These are phyloP conservation scores for Acanthosepion pharaonis DNA, from an alignment of 2,888 invertebrate species.

Conservation along the genomic window DNA sequence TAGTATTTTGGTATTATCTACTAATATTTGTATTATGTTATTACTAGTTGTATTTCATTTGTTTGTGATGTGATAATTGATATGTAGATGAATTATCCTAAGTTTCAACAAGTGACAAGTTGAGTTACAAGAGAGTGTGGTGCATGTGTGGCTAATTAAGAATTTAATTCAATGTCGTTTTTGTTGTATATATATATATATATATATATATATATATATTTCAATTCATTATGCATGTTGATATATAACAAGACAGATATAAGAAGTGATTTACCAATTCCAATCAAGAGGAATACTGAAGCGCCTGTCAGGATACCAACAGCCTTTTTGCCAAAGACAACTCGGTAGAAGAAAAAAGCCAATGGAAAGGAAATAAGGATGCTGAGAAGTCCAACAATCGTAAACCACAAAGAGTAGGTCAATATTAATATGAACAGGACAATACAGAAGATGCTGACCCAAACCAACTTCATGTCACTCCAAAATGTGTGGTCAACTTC, in stretches of 20 bases:
- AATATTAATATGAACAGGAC: conserved; percentile 67
- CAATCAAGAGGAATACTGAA: conserved; percentile 71
- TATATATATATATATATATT: too few relatives aligned
- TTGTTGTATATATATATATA: too few relatives aligned
- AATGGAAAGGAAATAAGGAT: conserved; percentile 69
- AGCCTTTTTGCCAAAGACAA: conserved; percentile 63
- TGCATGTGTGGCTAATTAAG: too few relatives aligned
- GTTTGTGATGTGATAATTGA: too few relatives aligned
- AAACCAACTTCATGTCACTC: conserved; percentile 68
- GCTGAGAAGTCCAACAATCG: conserved; percentile 64
- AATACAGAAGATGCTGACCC: conserved; percentile 62
- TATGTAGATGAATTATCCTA: too few relatives aligned
- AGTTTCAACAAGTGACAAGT: too few relatives aligned
- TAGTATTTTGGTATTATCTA: too few relatives aligned
- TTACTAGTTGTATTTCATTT: too few relatives aligned
- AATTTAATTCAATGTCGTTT: too few relatives aligned
- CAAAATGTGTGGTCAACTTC: conserved; percentile 70
- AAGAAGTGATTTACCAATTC: conserved; percentile 66
- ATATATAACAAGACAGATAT: neutral
- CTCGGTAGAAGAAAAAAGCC: conserved; percentile 69
- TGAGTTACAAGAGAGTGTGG: too few relatives aligned
- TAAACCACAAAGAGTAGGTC: conserved; percentile 70
- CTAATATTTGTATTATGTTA: too few relatives aligned
- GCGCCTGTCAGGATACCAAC: conserved; percentile 72
- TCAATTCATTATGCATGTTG: too few relatives aligned